Evolutionary conservation across 2,797 vertebrate species (phyloP).

Genomic region (Anolis apletophallus): DNA sequence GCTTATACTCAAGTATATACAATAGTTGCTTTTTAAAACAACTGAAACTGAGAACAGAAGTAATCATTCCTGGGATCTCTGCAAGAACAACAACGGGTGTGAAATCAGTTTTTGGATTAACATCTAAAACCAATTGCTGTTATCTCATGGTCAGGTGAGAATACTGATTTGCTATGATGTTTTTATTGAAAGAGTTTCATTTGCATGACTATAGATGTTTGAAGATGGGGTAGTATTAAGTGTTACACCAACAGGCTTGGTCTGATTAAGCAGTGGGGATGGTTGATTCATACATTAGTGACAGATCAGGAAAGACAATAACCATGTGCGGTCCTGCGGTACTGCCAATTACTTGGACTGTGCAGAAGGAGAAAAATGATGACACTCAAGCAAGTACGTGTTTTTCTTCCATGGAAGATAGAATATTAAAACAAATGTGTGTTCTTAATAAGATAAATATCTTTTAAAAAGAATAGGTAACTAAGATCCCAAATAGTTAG

Average conservation of each 20-base stretch:
- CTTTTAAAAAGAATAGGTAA: too few species aligned
- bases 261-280: not conserved
- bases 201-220: not conserved
- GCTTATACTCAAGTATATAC: too few species aligned
- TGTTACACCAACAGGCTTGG: not conserved
- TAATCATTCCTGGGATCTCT: slow-evolving; percentile 7
- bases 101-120: slow-evolving; percentile 15
- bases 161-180: slow-evolving; percentile 2
- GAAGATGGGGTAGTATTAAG: not conserved
- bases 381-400: not conserved
- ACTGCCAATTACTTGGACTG: not conserved
- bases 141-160: not conserved
- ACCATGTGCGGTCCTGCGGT: not conserved
- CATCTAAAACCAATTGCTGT: not conserved
- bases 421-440: not conserved
- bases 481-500: not conserved
- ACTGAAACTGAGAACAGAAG: not conserved
- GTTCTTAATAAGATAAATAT: not conserved
- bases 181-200: slow-evolving; percentile 9
- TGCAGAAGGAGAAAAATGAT: not conserved
- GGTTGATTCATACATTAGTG: not conserved
- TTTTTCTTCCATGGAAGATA: not conserved
- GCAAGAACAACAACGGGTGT: not conserved
- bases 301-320: not conserved
- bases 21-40: not conserved